Base-by-base conservation (phyloP, 2,797 vertebrate species). In the Cheracebus regulus region DNA sequence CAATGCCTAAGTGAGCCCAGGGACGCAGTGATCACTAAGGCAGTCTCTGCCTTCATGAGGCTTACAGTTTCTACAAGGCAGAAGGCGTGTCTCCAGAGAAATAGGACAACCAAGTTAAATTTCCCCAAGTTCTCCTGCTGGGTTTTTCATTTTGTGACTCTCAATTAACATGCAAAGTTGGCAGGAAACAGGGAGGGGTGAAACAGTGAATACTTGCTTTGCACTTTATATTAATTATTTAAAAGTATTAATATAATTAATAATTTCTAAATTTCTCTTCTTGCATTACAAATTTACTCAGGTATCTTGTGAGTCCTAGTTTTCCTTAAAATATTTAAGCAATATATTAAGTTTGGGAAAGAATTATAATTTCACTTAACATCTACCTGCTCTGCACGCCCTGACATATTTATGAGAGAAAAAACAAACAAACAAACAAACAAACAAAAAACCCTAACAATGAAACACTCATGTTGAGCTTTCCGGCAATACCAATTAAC, bases 401-500 rank as follows among this genome's bases (percentile, higher is more conserved):
- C 95, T 96, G 90, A 80, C 97, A 97, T 80, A 97, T 64, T 93
- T 95, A 80, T 76, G 84, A 97, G 78, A 88, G 57, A 95, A 93
- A 76, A 91, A 90, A 96, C 48, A 91, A 91, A 95, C 96, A n/a
- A 50, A 15, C 50, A 52, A 52, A 52, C 3, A 19, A 22, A 19
- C 50, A 55, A 55, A 55, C 3, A 19, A 22, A 19, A 14, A 5
- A 14, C 8, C 5, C 36, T 20, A 64, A 97, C 79, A 90, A 93
- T 26, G 97, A 92, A 97, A 75, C 96, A 61, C 83, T 67, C 93
- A 95, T 30, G 67, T 58, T 86, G 90, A 57, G 95, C 97, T 96
- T 98, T 96, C 98, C 86, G 90, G 95, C 94, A 98, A 94, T 95
- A 97, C 85, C 97, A 98, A 96, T 98, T 98, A 98, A 97, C 97